A percentile compares a stretch with the other conserved stretches of the same genome.
phyloP scores from a whole-genome alignment of 1,140 invertebrate genomes.

The Cydia amplana region DNA sequence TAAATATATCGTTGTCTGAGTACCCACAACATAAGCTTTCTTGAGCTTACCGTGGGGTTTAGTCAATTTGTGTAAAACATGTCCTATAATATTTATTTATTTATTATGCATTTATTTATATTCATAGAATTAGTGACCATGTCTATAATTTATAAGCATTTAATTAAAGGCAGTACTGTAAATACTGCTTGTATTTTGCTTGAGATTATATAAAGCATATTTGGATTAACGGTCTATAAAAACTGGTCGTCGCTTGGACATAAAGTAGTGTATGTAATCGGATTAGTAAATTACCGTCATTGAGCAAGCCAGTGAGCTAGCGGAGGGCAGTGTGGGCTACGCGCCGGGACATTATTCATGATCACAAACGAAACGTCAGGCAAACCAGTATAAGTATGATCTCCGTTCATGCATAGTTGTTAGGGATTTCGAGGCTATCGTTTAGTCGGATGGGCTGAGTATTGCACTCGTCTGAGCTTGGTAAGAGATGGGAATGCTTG shows the following conservation, averaged over 20 bases:
- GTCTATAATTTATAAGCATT: neutral
- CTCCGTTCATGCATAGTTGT: neutral
- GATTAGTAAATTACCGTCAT: slow-evolving; percentile 51
- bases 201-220: slow-evolving; percentile 12
- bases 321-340: slow-evolving; percentile 34
- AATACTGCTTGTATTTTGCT: neutral
- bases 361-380: neutral
- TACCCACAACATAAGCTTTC: too few relatives aligned
- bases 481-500: neutral
- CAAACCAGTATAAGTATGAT: neutral
- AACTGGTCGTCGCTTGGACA: slow-evolving; percentile 14
- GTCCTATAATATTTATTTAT: too few relatives aligned
- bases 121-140: neutral
- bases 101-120: too few relatives aligned
- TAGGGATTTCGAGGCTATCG: neutral
- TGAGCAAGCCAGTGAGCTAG: slow-evolving; percentile 39
- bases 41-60: too few relatives aligned
- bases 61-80: too few relatives aligned
- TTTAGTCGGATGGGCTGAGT: neutral
- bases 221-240: slow-evolving; percentile 28
- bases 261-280: slow-evolving; percentile 40
- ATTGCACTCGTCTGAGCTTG: neutral
- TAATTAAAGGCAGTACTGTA: neutral
- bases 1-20: too few relatives aligned
- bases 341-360: neutral